These are phyloP conservation scores for Cotesia glomerata DNA, from an alignment of 1,140 invertebrate genomes.

Conservation along the genomic window DNA sequence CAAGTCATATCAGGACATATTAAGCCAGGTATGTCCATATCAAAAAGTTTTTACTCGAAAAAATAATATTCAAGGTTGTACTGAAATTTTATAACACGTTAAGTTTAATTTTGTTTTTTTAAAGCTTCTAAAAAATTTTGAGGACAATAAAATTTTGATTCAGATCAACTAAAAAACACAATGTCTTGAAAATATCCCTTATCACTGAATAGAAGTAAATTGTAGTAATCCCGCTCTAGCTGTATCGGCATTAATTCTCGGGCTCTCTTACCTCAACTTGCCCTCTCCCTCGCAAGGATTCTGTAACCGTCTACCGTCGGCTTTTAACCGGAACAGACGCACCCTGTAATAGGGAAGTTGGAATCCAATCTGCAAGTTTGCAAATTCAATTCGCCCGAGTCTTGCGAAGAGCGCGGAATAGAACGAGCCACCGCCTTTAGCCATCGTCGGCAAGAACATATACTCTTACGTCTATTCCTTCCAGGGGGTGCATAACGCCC, in stretches of 20 bases:
- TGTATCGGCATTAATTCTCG: constrained; percentile 63
- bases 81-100: too few species aligned
- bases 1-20: too few species aligned
- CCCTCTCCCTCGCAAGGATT: not conserved
- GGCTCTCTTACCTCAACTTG: not conserved
- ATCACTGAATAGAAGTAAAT: constrained; percentile 21
- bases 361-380: constrained; percentile 66
- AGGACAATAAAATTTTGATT: too few species aligned
- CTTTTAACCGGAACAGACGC: constrained; percentile 66
- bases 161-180: too few species aligned
- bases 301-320: constrained; percentile 34
- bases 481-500: not conserved
- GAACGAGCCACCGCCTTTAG: constrained; percentile 25
- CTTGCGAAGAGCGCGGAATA: constrained; percentile 32
- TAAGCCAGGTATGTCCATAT: too few species aligned
- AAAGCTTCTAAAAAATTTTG: too few species aligned
- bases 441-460: constrained; percentile 24
- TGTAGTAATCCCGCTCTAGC: constrained; percentile 59
- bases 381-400: constrained; percentile 62
- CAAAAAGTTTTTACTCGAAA: too few species aligned
- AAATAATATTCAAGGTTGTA: not conserved
- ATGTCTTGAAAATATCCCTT: not conserved
- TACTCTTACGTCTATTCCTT: not conserved
- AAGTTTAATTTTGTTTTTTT: too few species aligned
- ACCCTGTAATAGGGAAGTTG: constrained; percentile 66